Evolutionary conservation across 2,797 vertebrate genomes (phyloP), one percentile per base, ranked within the genome.

Genomic region (Sebastes iracundus): DNA sequence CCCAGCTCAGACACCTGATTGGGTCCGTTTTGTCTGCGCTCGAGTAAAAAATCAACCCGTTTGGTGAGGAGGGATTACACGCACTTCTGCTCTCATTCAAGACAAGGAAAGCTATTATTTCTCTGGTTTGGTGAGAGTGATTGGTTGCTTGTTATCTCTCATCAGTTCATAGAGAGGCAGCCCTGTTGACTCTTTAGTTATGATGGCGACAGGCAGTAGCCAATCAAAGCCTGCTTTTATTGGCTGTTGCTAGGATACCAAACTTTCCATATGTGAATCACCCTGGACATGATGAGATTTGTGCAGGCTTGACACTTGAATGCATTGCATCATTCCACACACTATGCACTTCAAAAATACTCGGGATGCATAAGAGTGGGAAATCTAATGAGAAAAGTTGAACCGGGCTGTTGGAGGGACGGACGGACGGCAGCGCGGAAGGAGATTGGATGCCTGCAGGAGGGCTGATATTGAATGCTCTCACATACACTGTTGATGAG

Each of bases 181-280:
- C 33, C 70, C 82, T 68, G 46, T 81, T 80, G 84, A 82, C 85
- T 81, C 75, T 71, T 71, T 76, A 79, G 78, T 83, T 80, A 71
- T 71, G 66, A 85, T 70, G 85, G 75, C 78, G 64, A 67, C 20
- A 25, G 35, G 70, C 67, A 61, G 67, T 56, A 62, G 16, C 81
- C 79, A 79, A 88, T 92, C 79, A 92, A 83, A 78, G 72, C 53
- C 27, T 5, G 23, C 53, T 77, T 87, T 87, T 89, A 89, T 83
- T 82, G 69, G 82, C 52, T 78, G 92, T 95, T 95, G 93, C 94
- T 92, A 91, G 88, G 94, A 90, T 89, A 94, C 93, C 80, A 84
- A 92, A 90, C 78, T 84, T 94, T 90, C 79, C 64, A 69, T 75
- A 85, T 72, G 80, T 85, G 91, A 88, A 84, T 89, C 79, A 86